Percentiles rank a stretch among this genome's conserved stretches.
Conservation (phyloP, 2,888 invertebrate species). For the Hirtodrosophila histrioides region DNA sequence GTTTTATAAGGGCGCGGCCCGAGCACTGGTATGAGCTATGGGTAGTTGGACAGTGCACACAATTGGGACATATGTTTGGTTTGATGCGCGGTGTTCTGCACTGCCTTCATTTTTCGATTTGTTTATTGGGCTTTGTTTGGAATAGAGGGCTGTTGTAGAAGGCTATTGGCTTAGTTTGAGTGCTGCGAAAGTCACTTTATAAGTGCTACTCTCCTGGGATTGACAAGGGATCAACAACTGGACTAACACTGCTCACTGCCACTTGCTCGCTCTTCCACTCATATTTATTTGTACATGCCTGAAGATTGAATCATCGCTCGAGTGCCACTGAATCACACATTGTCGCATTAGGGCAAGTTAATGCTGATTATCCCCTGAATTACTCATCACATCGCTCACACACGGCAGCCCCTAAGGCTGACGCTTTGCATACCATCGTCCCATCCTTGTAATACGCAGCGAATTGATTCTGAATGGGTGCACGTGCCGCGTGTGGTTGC, state of each 20-base stretch:
- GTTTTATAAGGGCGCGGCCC: constrained; percentile 4
- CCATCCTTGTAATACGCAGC: constrained; percentile 54
- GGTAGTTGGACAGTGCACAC: constrained; percentile 62
- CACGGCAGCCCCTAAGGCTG: constrained; percentile 8
- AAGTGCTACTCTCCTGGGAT: constrained; percentile 47
- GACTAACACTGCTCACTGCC: constrained; percentile 4
- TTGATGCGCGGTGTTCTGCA: constrained; percentile 43
- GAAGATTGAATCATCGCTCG: constrained; percentile 48
- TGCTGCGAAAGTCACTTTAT: constrained; percentile 59
- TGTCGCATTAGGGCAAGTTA: constrained; percentile 53
- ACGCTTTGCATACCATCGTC: constrained; percentile 31
- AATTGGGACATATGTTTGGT: constrained; percentile 78
- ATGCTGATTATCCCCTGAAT: constrained; percentile 60
- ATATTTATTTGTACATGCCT: constrained; percentile 12
- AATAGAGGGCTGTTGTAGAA: constrained; percentile 4
- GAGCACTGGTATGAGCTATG: constrained; percentile 9
- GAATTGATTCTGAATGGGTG: constrained; percentile 80
- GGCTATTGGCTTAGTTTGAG: constrained; percentile 42
- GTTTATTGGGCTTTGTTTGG: constrained; percentile 30
- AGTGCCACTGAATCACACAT: constrained; percentile 61
- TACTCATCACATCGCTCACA: constrained; percentile 33
- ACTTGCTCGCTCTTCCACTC: not conserved
- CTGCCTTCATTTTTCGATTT: constrained; percentile 33
- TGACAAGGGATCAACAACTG: constrained; percentile 13
- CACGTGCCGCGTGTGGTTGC: constrained; percentile 74